Conservation (phyloP, 2,113 vertebrate species). For the Ageneiosus marmoratus region DNA sequence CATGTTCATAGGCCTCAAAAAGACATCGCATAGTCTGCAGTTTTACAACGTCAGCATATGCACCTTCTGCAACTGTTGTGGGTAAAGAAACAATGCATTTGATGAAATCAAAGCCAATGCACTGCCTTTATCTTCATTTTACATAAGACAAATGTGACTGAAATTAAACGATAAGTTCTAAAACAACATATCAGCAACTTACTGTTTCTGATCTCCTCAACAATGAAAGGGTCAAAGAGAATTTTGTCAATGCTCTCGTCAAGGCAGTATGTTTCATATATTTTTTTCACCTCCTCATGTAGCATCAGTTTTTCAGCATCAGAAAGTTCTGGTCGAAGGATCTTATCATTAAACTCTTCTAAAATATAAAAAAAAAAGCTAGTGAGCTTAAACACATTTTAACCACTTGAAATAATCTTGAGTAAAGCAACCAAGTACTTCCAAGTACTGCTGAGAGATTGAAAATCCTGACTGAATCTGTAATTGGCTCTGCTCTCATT, state of each 20-base stretch:
- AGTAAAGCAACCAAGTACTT: not conserved
- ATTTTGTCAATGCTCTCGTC: slow-evolving; percentile 97
- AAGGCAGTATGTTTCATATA: slow-evolving; percentile 94
- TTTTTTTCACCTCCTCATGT: slow-evolving; percentile 92
- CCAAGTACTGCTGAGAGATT: not conserved
- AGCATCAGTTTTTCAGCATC: slow-evolving; percentile 87
- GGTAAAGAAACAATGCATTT: slow-evolving; percentile 1
- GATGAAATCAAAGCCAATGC: not conserved
- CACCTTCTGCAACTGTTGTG: slow-evolving; percentile 87
- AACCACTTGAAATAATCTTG: not conserved
- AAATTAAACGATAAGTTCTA: not conserved
- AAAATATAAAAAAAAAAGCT: slow-evolving; percentile 40
- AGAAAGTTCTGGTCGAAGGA: slow-evolving; percentile 87
- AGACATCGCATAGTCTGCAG: slow-evolving; percentile 95
- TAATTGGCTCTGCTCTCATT: not conserved
- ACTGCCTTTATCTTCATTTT: not conserved
- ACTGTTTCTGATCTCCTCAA: slow-evolving; percentile 95
- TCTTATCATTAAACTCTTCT: slow-evolving; percentile 98
- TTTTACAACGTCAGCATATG: slow-evolving; percentile 87
- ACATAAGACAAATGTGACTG: not conserved
- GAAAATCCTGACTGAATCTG: not conserved
- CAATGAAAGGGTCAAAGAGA: slow-evolving; percentile 92
- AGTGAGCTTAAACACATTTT: not conserved
- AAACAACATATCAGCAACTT: slow-evolving; percentile 61
- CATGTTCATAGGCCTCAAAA: slow-evolving; percentile 96